Evolutionary conservation across 2,888 invertebrate species (phyloP), one percentile per base, ranked within the genome.

Genomic region (Sminthurinus aureus): DNA sequence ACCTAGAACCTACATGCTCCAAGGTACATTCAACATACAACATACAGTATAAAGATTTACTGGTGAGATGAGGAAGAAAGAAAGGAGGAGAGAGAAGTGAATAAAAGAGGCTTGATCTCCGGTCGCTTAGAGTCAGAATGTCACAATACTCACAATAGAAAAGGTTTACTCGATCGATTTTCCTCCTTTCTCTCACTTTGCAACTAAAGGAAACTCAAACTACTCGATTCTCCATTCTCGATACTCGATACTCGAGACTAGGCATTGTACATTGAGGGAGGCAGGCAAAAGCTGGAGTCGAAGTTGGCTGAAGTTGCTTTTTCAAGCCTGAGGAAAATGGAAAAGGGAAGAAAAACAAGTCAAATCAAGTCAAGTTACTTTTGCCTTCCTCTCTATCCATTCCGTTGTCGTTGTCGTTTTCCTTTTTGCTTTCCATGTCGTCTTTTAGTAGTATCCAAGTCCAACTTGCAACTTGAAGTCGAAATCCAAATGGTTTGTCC

Each of bases 101-200:
- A 79, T 79, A 82, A 85, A 85, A 79, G 82, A 82, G 83, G 83
- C 83, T 84, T 86, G 83, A 84, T 84, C 85, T 86, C 84, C 86
- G 85, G 85, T 86, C 85, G 83, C 81, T 83, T 85, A 84, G 85
- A 87, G 87, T 85, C 85, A 87, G 86, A 87, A 87, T 86, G 87
- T 87, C 87, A 87, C 86, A 86, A 86, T 84, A 86, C 84, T 87
- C 87, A 87, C 86, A 86, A 86, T 84, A 86, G 84, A 86, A 85
- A 85, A 83, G 84, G 81, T 85, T 83, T 81, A 84, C 81, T 67
- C 83, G 81, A 85, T 85, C 85, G 84, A 85, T 84, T 84, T 81
- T 84, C 83, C 77, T 77, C 67, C 74, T 75, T 75, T 52, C 74
- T 79, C 71, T 78, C 77, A 52, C 77, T 78, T 64, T 38, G 64